phyloP scores from a whole-genome alignment of 2,797 vertebrate species.

The Pteronotus mesoamericanus region DNA sequence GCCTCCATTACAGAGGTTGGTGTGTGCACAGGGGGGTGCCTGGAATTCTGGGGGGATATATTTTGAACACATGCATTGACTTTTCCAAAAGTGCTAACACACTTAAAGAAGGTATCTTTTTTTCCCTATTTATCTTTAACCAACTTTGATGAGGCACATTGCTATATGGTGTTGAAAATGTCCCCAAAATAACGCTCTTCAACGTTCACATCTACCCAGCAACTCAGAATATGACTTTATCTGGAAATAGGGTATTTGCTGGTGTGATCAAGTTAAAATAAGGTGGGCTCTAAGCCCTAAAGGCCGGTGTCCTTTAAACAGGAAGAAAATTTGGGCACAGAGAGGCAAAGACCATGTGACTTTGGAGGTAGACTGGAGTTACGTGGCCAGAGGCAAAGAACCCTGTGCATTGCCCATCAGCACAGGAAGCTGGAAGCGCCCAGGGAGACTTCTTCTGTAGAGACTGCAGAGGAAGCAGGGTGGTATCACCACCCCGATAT shows the following conservation, averaged over 20 bases:
- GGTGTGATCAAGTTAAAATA: not conserved
- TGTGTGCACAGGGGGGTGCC: not conserved
- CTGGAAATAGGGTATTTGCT: not conserved
- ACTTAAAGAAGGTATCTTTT: not conserved
- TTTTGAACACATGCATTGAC: not conserved
- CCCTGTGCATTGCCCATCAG: not conserved
- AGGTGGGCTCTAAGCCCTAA: not conserved
- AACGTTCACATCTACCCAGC: not conserved
- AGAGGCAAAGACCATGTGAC: not conserved
- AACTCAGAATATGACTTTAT: not conserved
- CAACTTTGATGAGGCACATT: not conserved
- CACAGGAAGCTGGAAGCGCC: not conserved
- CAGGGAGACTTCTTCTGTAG: not conserved
- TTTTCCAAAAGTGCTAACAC: not conserved
- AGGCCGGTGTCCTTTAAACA: not conserved
- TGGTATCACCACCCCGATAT: not conserved
- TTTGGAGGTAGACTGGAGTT: not conserved
- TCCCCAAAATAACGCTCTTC: not conserved
- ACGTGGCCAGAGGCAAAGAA: not conserved
- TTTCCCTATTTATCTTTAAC: not conserved
- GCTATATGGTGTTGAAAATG: not conserved
- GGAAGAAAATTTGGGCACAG: not conserved
- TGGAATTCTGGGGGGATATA: not conserved
- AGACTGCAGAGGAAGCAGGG: not conserved
- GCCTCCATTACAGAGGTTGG: not conserved